A percentile compares a stretch with the other conserved stretches of the same genome.
Conservation (phyloP, 2,797 vertebrate genomes). For the Sciurus vulgaris region DNA sequence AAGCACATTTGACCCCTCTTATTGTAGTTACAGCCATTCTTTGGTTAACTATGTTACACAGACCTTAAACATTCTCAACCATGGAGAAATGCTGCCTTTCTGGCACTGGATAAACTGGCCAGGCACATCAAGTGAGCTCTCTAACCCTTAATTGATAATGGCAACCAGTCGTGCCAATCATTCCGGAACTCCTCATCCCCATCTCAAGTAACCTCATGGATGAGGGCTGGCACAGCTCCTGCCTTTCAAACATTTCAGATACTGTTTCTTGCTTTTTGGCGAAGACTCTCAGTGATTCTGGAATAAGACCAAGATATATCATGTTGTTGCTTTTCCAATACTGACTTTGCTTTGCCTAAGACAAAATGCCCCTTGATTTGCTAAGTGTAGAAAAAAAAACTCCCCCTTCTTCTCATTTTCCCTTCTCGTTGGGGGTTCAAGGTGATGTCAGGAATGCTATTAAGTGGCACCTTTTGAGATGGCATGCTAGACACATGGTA, state of each 20-base stretch:
- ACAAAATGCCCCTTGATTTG: slow-evolving; percentile 85
- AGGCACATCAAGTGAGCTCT: slow-evolving; percentile 79
- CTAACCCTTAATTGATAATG: slow-evolving; percentile 87
- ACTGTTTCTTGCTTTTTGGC: slow-evolving; percentile 88
- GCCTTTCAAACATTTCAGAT: slow-evolving; percentile 89
- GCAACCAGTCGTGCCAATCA: slow-evolving; percentile 87
- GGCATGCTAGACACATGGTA: slow-evolving; percentile 81
- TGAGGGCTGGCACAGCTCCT: slow-evolving; percentile 83
- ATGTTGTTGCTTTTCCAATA: slow-evolving; percentile 80
- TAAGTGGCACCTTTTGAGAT: slow-evolving; percentile 83
- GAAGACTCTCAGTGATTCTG: slow-evolving; percentile 82
- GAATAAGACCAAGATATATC: slow-evolving; percentile 88
- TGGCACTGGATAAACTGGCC: slow-evolving; percentile 79
- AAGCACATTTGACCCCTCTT: slow-evolving; percentile 68
- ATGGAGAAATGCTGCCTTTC: slow-evolving; percentile 79
- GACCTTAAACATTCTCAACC: slow-evolving; percentile 64
- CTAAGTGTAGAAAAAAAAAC: neutral
- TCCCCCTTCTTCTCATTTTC: slow-evolving; percentile 76
- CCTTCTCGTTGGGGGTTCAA: slow-evolving; percentile 76
- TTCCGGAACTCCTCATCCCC: slow-evolving; percentile 82
- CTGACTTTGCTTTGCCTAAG: slow-evolving; percentile 81
- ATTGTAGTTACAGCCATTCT: neutral
- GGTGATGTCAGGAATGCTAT: slow-evolving; percentile 83
- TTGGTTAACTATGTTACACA: slow-evolving; percentile 60
- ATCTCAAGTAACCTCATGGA: slow-evolving; percentile 85